phyloP scores from a whole-genome alignment of 2,797 vertebrate species.

The Gymnoscopelus microlampas region DNA sequence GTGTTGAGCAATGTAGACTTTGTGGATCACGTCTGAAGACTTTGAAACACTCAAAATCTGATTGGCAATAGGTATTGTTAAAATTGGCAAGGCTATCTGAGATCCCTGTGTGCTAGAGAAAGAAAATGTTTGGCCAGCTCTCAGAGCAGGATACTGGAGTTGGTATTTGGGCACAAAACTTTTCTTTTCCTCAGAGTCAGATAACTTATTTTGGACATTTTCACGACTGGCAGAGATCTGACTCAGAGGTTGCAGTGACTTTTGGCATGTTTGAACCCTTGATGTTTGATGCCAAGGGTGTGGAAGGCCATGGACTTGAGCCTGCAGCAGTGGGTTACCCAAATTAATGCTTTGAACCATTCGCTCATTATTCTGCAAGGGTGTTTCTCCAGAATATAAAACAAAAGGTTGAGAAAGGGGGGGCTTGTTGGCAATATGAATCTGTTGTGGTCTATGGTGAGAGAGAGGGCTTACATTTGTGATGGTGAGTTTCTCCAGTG shows the following conservation, averaged over 20 bases:
- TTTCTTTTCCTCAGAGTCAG: conserved; percentile 70
- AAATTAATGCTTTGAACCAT: conserved; percentile 83
- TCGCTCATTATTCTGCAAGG: conserved; percentile 69
- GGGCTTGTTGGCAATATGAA: conserved; percentile 70
- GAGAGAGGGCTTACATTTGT: conserved; percentile 73
- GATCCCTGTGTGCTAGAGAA: conserved; percentile 77
- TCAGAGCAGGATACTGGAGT: conserved; percentile 83
- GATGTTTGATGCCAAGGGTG: conserved; percentile 83
- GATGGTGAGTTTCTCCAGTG: conserved; percentile 77
- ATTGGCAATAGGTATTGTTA: conserved; percentile 80
- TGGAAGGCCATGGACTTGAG: conserved; percentile 80
- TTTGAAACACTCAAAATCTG: conserved; percentile 74
- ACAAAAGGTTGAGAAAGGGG: conserved; percentile 71
- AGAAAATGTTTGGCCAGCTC: conserved; percentile 81
- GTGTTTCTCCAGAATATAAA: conserved; percentile 69
- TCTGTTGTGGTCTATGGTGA: conserved; percentile 78
- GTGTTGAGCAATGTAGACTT: conserved; percentile 75
- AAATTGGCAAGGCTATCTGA: conserved; percentile 78
- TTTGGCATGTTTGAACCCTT: conserved; percentile 78
- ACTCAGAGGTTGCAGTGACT: conserved; percentile 61
- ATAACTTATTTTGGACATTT: conserved; percentile 66
- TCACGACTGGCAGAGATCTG: conserved; percentile 74
- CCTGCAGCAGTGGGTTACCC: conserved; percentile 78
- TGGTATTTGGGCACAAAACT: conserved; percentile 94
- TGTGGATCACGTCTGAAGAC: conserved; percentile 77